These are phyloP conservation scores for Rhinolophus ferrumequinum DNA, from an alignment of 2,113 vertebrate genomes.

Conservation along the genomic window DNA sequence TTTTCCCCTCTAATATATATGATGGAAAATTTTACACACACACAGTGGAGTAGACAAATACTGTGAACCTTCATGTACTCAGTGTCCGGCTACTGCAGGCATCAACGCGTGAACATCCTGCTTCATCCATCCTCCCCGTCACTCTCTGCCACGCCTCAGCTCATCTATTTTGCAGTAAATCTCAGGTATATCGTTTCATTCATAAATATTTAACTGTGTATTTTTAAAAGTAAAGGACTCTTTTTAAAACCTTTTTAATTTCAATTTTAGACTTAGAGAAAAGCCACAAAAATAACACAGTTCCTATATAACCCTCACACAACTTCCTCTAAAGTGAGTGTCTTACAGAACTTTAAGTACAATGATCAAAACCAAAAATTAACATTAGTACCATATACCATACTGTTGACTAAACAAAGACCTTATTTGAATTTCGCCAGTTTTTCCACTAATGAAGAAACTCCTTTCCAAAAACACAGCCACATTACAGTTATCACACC, in stretches of 20 bases:
- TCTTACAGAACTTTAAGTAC: neutral
- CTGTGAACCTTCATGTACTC: neutral
- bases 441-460: neutral
- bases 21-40: neutral
- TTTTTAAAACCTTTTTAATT: neutral
- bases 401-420: neutral
- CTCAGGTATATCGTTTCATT: neutral
- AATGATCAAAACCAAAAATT: neutral
- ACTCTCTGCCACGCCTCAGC: neutral
- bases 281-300: neutral
- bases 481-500: neutral
- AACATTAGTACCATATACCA: neutral
- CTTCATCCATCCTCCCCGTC: neutral
- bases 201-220: neutral
- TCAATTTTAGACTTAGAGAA: constrained; percentile 10
- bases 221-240: constrained; percentile 14
- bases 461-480: constrained; percentile 1
- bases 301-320: neutral
- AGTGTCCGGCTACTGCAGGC: neutral
- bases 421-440: neutral
- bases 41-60: neutral
- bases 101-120: neutral
- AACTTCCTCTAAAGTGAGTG: neutral
- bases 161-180: neutral
- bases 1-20: neutral